Base-by-base conservation (phyloP, 2,888 invertebrate species). In the Sabatieria punctata region DNA sequence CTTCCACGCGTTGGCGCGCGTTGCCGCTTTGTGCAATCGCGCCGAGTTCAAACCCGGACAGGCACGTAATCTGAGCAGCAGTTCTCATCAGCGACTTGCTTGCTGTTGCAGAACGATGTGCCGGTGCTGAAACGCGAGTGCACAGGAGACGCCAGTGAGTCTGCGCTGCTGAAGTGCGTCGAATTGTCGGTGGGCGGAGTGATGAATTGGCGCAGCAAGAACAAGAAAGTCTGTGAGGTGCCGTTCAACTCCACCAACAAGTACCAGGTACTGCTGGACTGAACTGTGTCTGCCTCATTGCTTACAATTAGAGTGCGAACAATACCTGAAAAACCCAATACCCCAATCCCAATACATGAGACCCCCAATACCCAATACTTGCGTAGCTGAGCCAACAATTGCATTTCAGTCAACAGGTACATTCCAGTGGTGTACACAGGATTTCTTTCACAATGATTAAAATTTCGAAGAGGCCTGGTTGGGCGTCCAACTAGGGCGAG, bases 21-120 rank as follows among this genome's bases (percentile, higher is more conserved):
- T 93, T 65, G 88, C 91, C 36, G 82, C 88, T 52, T 78, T 97
- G 51, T 97, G 97, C 75, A 97, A 95, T 72, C 79, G 95, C 57
- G 95, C 97, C 57, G 93, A 95, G 70, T 97, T 97, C 75, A 95
- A 93, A 70, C 78, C 81, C 48, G 85, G 84, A 55, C 91, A 95
- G 66, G 57, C 43, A 24, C 15, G 8, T 30, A 30, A 11, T 30
- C 30, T 30, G 8, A 15, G 30, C 15, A 30, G 8, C 30, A 30
- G 30, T 30, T n/a, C n/a, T n/a, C n/a, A n/a, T n/a, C n/a, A n/a
- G n/a, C n/a, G n/a, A n/a, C n/a, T n/a, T n/a, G n/a, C n/a, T n/a
- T 41, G 11, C 36, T 36, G n/a, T 44, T 44, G 6, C 39, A 53
- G 54, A 51, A 54, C 41, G 59, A 57, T 43, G 54, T 57, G n/a